A percentile compares a stretch with the other conserved stretches of the same genome.
Evolutionary conservation across 2,888 invertebrate genomes (phyloP).

Genomic region (Perizoma affinitatum): DNA sequence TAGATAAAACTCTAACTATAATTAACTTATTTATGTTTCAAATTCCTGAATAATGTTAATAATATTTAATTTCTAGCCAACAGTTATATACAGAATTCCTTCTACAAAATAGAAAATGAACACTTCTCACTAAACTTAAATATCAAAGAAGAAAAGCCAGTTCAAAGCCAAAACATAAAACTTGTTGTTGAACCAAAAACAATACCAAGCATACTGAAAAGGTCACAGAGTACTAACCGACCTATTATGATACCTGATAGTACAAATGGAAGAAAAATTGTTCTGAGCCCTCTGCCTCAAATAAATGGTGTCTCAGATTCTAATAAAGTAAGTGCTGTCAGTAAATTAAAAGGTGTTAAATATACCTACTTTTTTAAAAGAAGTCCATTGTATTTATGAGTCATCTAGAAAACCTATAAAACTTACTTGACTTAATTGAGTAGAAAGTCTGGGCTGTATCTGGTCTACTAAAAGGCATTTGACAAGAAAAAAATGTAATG

Average conservation of each 20-base stretch:
- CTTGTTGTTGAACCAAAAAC: conserved; percentile 61
- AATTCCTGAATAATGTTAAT: no score
- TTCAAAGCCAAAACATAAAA: conserved; percentile 53
- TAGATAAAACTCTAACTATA: conserved; percentile 27
- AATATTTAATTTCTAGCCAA: conserved; percentile 51
- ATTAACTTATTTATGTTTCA: neutral
- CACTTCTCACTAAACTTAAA: conserved; percentile 46
- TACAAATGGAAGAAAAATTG: conserved; percentile 61
- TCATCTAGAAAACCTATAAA: no score
- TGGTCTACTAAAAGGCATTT: no score
- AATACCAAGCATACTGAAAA: conserved; percentile 62
- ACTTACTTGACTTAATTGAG: no score
- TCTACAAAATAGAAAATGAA: conserved; percentile 76
- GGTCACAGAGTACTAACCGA: conserved; percentile 45
- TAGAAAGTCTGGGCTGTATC: no score
- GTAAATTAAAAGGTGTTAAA: no score
- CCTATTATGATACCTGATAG: conserved; percentile 56
- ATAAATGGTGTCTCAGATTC: conserved; percentile 47
- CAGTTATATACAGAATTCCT: conserved; percentile 58
- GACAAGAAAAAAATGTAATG: no score
- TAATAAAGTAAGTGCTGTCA: conserved; percentile 29
- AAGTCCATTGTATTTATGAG: no score
- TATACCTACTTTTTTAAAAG: no score
- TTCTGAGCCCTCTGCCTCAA: conserved; percentile 59
- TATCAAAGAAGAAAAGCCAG: conserved; percentile 49